Base-by-base conservation (phyloP, 2,113 vertebrate genomes). In the Mustelus asterias region DNA sequence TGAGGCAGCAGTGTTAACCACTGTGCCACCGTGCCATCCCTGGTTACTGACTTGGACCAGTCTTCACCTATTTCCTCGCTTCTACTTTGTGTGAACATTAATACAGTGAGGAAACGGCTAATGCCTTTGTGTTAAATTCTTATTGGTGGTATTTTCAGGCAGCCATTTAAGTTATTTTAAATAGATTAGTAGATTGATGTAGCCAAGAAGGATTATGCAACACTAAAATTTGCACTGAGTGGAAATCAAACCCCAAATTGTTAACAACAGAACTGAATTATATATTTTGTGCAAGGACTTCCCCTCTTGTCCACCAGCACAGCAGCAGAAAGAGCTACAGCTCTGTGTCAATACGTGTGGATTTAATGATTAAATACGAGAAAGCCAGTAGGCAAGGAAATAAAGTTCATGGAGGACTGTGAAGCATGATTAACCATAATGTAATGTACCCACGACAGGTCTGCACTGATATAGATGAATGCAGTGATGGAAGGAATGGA, bases 401-500 rank as follows among this genome's bases (percentile, higher is more conserved):
- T 96, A 96, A 85, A 10, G 24, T 44, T 54, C 41, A 72, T 95
- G 65, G 24, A 41, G 41, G 22, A 54, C 48, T 89, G 54, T 90
- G 2, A 22, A 14, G 67, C 5, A 0, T 76, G 0, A 72, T 48
- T 72, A 95, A 95, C 94, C 94, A 54, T 48, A 44, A 24, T 76
- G 94, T 48, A 70, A 72, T 72, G 44, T 95, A 48, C 7, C 33
- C 86, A 26, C 8, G 65, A 69, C 97, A 98, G 98, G 96, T 97
- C 54, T 98, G 98, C 96, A 96, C 97, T 69, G 99, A 99, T 96
- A 97, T 99, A 85, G 98, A 99, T 95, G 99, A 99, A 97, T 99
- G 99, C 97, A 97, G 96, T 95, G 97, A 96, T 26, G 97, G 96
- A 83, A 97, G 98, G 94, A 98, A 98, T n/a, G 99, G 98, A 96